Percentiles rank a stretch among this genome's conserved stretches.
These are phyloP conservation scores for Chalcis sispes DNA, from an alignment of 2,888 invertebrate species.

Conservation along the genomic window DNA sequence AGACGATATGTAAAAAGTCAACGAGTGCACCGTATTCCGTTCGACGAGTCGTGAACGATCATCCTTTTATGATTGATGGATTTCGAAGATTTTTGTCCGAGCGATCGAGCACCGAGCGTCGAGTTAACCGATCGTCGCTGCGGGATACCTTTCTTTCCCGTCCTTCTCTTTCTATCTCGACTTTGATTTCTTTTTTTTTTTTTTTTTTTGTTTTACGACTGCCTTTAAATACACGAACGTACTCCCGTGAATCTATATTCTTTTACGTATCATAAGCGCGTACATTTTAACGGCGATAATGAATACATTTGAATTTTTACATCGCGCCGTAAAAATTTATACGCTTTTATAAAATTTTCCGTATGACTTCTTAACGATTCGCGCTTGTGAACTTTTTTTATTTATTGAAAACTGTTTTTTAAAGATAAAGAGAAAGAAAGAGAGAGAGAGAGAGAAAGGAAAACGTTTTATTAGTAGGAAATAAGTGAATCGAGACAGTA, in stretches of 20 bases:
- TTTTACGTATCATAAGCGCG: not conserved
- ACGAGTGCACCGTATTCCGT: too few species aligned
- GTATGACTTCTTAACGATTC: too few species aligned
- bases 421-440: too few species aligned
- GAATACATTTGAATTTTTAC: not conserved
- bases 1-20: not conserved
- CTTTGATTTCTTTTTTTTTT: conserved; percentile 11
- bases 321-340: too few species aligned
- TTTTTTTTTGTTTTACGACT: not conserved
- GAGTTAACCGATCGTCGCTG: conserved; percentile 43
- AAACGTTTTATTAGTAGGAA: too few species aligned
- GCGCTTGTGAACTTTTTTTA: too few species aligned
- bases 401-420: too few species aligned
- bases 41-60: not conserved
- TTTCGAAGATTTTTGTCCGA: conserved; percentile 45
- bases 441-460: too few species aligned
- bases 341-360: too few species aligned
- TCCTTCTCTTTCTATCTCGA: conserved; percentile 19
- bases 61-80: conserved; percentile 51
- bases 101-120: conserved; percentile 46
- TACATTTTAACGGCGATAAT: not conserved
- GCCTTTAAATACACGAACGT: too few species aligned
- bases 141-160: conserved; percentile 37
- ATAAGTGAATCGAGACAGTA: too few species aligned
- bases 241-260: not conserved